phyloP scores from a whole-genome alignment of 2,888 invertebrate genomes.

The Malachius bipustulatus region DNA sequence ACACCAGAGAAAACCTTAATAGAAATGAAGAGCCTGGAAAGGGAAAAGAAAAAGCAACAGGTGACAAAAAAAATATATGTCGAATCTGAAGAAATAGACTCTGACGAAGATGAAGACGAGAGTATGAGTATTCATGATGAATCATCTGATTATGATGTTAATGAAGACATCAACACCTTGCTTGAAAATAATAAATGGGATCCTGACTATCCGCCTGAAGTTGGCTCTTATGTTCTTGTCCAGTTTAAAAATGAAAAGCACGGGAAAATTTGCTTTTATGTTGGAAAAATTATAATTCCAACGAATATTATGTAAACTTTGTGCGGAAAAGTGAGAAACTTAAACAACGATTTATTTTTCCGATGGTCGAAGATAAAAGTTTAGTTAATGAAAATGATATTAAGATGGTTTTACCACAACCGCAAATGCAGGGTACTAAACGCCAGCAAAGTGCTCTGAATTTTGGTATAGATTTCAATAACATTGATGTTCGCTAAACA shows the following conservation, averaged over 20 bases:
- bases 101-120: background rate
- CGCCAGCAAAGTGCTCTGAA: conserved; percentile 3
- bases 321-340: background rate
- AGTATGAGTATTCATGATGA: conserved; percentile 1
- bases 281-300: conserved; percentile 1
- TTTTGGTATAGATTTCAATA: conserved; percentile 1
- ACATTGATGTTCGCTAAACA: conserved; percentile 1
- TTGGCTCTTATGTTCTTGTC: background rate
- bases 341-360: background rate
- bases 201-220: background rate
- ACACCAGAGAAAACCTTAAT: background rate
- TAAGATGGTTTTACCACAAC: background rate
- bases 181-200: conserved; percentile 1
- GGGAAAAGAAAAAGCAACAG: background rate
- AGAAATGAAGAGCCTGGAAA: background rate
- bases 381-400: background rate
- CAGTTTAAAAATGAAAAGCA: conserved; percentile 2
- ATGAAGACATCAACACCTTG: conserved; percentile 1
- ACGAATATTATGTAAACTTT: background rate
- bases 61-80: background rate
- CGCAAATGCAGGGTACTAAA: conserved; percentile 1
- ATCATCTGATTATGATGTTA: conserved; percentile 3
- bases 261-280: background rate
- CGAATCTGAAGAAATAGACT: background rate
- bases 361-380: conserved; percentile 1